Evolutionary conservation across 2,888 invertebrate genomes (phyloP).

Genomic region (Apeira syringaria): DNA sequence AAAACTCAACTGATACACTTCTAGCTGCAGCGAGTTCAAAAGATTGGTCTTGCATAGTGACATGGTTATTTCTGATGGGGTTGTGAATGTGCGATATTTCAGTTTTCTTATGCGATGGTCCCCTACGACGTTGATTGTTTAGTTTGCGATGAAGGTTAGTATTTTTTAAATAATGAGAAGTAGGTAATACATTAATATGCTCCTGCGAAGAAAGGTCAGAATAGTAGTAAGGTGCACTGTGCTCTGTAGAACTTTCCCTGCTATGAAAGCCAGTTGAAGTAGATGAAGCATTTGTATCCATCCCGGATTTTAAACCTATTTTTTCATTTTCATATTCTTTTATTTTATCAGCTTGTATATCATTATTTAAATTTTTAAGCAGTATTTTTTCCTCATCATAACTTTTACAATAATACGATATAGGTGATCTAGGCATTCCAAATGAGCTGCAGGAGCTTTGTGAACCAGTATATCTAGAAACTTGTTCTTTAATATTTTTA

Average conservation of each 20-base stretch:
- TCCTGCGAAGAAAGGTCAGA: conserved; percentile 87
- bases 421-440: conserved; percentile 62
- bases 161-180: conserved; percentile 75
- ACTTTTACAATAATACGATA: conserved; percentile 77
- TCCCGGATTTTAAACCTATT: conserved; percentile 51
- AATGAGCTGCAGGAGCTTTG: conserved; percentile 67
- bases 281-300: conserved; percentile 60
- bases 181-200: conserved; percentile 71
- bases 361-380: conserved; percentile 73
- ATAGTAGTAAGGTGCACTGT: conserved; percentile 93
- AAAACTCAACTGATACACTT: conserved; percentile 86
- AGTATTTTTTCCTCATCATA: conserved; percentile 61
- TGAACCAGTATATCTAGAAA: conserved; percentile 58
- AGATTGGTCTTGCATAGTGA: conserved; percentile 56
- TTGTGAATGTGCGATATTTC: conserved; percentile 90
- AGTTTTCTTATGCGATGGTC: conserved; percentile 83
- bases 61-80: conserved; percentile 82
- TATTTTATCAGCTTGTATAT: conserved; percentile 65
- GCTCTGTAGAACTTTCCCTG: conserved; percentile 85
- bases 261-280: conserved; percentile 81
- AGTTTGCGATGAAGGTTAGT: conserved; percentile 81
- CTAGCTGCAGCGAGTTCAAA: conserved; percentile 84
- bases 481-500: conserved; percentile 50
- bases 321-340: conserved; percentile 76
- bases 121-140: conserved; percentile 89